A percentile compares a stretch with the other conserved stretches of the same genome.
Conservation (phyloP, 2,797 vertebrate species). For the Parambassis ranga region DNA sequence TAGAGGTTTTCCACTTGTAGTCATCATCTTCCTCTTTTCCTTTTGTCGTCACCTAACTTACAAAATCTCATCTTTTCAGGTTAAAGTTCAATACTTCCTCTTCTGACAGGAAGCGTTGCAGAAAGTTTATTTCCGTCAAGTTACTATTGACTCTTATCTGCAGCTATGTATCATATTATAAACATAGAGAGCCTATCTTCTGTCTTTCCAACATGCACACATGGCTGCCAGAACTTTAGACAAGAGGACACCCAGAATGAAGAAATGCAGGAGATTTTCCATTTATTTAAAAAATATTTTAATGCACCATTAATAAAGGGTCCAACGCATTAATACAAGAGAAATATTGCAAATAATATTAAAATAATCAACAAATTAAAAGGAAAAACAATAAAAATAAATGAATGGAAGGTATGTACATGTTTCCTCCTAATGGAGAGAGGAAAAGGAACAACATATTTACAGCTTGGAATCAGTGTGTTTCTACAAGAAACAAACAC, state of each 20-base stretch:
- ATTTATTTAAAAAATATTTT: conserved; percentile 89
- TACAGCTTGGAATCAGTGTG: conserved; percentile 85
- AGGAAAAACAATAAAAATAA: conserved; percentile 80
- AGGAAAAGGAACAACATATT: conserved; percentile 83
- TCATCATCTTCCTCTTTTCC: too few relatives aligned
- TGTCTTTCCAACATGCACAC: background rate
- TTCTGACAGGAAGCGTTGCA: too few relatives aligned
- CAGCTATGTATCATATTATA: too few relatives aligned
- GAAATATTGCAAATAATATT: conserved; percentile 90
- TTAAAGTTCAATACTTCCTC: too few relatives aligned
- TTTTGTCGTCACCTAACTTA: too few relatives aligned
- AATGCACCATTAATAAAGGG: conserved; percentile 91
- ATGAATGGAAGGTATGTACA: conserved; percentile 86
- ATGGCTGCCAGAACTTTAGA: background rate
- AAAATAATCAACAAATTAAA: conserved; percentile 85
- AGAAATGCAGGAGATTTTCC: background rate
- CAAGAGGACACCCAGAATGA: background rate
- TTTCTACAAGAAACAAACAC: conserved; percentile 90
- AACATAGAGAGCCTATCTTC: too few relatives aligned
- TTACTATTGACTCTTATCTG: too few relatives aligned
- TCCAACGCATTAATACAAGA: conserved; percentile 90
- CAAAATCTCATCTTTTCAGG: too few relatives aligned
- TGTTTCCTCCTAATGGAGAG: conserved; percentile 75
- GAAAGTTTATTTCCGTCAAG: too few relatives aligned
- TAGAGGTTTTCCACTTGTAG: too few relatives aligned